These are phyloP conservation scores for Nasua narica DNA, from an alignment of 2,797 vertebrate species.

Conservation along the genomic window DNA sequence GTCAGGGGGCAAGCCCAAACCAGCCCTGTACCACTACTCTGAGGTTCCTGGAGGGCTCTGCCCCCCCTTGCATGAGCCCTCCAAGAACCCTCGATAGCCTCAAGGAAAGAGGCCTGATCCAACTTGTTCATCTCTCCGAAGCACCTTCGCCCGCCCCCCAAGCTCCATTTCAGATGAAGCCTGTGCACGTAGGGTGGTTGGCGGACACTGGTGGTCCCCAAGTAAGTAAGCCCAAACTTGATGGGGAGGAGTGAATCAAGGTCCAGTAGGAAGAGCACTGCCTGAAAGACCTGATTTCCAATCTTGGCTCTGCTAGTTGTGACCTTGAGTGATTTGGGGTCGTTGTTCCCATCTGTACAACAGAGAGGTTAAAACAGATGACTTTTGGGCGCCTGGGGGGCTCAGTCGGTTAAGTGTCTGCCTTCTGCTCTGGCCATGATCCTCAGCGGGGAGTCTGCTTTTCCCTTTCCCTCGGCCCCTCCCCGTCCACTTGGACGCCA, in stretches of 20 bases:
- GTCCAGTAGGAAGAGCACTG: neutral
- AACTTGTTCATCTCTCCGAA: neutral
- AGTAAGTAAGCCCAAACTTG: neutral
- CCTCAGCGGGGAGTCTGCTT: neutral
- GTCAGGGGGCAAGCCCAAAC: neutral
- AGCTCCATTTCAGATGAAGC: neutral
- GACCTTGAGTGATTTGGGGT: neutral
- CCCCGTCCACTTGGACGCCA: neutral
- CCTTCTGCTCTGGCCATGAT: neutral
- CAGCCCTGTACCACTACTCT: neutral
- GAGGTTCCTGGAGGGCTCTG: neutral
- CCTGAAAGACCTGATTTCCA: neutral
- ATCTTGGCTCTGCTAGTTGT: neutral
- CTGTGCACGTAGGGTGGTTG: neutral
- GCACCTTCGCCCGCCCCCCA: neutral
- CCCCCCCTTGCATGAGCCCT: no score
- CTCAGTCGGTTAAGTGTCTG: neutral
- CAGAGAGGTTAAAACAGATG: neutral
- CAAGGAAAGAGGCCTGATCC: neutral
- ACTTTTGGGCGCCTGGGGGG: neutral
- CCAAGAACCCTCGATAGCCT: neutral
- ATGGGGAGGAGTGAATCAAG: neutral
- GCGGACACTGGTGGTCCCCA: neutral
- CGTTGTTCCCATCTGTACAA: neutral
- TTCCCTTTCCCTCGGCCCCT: neutral